Percentiles rank a stretch among this genome's conserved stretches.
These are phyloP conservation scores for Hylaea fasciaria DNA, from an alignment of 2,888 invertebrate genomes.

Conservation along the genomic window DNA sequence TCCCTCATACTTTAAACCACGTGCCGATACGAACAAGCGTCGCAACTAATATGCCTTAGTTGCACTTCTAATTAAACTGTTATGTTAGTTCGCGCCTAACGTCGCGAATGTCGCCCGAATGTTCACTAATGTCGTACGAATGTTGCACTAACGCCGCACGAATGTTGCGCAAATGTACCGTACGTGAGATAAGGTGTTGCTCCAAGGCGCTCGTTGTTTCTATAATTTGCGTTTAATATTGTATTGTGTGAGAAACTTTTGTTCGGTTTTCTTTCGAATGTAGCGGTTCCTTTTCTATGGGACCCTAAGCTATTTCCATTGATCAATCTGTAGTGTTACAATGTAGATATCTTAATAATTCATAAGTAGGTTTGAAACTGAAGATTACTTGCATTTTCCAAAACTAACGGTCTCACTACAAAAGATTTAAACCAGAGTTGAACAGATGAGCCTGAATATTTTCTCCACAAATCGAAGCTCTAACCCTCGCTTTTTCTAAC, in stretches of 20 bases:
- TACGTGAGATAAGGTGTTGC: conserved; percentile 32
- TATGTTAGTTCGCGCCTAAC: conserved; percentile 67
- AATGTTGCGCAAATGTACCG: conserved; percentile 31
- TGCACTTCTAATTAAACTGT: conserved; percentile 82
- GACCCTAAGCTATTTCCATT: neutral
- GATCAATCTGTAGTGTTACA: too few species aligned
- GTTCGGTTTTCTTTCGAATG: conserved; percentile 26
- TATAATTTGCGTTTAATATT: conserved; percentile 26
- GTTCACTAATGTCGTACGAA: conserved; percentile 35
- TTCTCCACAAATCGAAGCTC: too few species aligned
- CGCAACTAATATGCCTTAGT: conserved; percentile 59
- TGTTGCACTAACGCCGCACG: conserved; percentile 12
- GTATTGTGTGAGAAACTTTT: conserved; percentile 21
- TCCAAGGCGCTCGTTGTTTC: conserved; percentile 26
- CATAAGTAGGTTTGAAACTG: too few species aligned
- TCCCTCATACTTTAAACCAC: conserved; percentile 39
- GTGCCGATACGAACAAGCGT: conserved; percentile 48
- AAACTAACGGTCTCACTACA: too few species aligned
- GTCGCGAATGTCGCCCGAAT: conserved; percentile 60
- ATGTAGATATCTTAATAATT: too few species aligned
- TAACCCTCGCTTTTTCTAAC: too few species aligned
- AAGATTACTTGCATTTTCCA: too few species aligned
- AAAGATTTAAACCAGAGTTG: too few species aligned
- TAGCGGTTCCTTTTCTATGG: conserved; percentile 6
- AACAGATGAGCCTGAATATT: too few species aligned